These are phyloP conservation scores for Gambusia affinis DNA, from an alignment of 2,113 vertebrate species.

Conservation along the genomic window DNA sequence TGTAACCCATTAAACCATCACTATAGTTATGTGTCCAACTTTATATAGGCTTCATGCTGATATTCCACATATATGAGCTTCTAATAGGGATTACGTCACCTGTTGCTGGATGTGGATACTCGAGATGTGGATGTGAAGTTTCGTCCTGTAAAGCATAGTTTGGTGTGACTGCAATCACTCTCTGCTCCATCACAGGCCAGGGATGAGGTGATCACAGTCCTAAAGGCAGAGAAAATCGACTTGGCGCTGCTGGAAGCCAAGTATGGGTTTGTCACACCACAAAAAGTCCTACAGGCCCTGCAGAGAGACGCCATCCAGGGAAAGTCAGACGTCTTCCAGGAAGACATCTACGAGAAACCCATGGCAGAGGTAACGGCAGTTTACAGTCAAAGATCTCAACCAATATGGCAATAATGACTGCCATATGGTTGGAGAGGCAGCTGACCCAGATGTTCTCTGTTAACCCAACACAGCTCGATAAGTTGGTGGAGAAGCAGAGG, in stretches of 20 bases:
- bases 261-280: slow-evolving; percentile 93
- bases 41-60: neutral
- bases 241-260: slow-evolving; percentile 92
- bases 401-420: no score
- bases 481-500: slow-evolving; percentile 90
- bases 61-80: neutral
- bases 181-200: slow-evolving; percentile 82
- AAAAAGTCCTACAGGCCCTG: slow-evolving; percentile 92
- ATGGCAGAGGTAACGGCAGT: slow-evolving; percentile 88
- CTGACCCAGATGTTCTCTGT: slow-evolving; percentile 13
- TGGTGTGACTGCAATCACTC: neutral
- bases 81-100: no score
- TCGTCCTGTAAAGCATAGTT: neutral
- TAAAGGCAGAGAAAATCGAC: slow-evolving; percentile 96
- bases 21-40: neutral
- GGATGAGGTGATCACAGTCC: slow-evolving; percentile 95
- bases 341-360: slow-evolving; percentile 93
- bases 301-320: slow-evolving; percentile 92
- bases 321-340: slow-evolving; percentile 84
- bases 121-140: neutral
- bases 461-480: slow-evolving; percentile 85
- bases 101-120: neutral
- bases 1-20: no score
- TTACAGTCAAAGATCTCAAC: neutral
- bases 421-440: neutral